Conservation (phyloP, 1,140 invertebrate genomes). For the Hetaerina americana region DNA sequence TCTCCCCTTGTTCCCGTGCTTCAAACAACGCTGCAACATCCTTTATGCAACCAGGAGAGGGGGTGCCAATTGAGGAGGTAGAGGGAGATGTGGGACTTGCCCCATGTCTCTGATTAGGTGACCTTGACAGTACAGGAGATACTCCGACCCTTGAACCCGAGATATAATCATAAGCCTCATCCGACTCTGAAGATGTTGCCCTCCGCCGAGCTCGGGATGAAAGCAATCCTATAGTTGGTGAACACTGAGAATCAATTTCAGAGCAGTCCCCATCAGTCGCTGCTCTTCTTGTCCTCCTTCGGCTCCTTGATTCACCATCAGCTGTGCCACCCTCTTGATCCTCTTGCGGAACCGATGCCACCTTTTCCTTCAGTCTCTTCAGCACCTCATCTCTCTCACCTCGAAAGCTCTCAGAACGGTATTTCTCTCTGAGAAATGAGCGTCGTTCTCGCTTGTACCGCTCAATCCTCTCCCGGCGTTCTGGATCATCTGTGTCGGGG, state of each 20-base stretch:
- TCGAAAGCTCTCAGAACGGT: conserved; percentile 65
- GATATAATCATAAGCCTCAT: background rate
- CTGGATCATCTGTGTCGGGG: conserved; percentile 36
- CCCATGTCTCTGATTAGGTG: background rate
- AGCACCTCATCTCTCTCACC: conserved; percentile 22
- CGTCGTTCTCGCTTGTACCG: conserved; percentile 85
- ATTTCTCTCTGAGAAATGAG: conserved; percentile 71
- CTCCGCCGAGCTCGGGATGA: background rate
- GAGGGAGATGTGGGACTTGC: background rate
- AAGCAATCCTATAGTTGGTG: background rate
- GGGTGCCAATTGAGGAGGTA: background rate
- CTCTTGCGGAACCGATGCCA: background rate
- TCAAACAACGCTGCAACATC: background rate
- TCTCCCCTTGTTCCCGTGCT: background rate
- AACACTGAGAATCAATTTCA: background rate
- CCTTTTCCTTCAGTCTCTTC: conserved; percentile 10
- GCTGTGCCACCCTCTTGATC: background rate
- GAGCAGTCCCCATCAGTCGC: background rate
- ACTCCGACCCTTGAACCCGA: background rate
- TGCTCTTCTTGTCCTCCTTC: background rate
- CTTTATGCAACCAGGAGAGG: too few relatives aligned
- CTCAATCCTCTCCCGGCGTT: conserved; percentile 63
- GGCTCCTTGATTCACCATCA: background rate
- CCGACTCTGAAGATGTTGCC: background rate
- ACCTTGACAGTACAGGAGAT: background rate